Evolutionary conservation across 2,888 invertebrate genomes (phyloP).

Genomic region (Troides aeacus): DNA sequence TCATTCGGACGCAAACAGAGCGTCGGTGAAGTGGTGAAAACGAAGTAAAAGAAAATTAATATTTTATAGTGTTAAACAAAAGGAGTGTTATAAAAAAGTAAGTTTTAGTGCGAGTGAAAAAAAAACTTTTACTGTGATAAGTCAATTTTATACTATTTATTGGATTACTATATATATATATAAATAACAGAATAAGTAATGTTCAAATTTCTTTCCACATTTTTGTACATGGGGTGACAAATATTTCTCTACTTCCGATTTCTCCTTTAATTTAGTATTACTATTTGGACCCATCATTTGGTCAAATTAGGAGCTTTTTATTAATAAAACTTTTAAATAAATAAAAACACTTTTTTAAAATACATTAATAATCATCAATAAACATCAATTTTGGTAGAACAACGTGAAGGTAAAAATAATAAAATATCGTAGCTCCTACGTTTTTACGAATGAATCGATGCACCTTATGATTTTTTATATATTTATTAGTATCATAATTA

Average conservation of each 20-base stretch:
- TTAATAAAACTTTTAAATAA: neutral
- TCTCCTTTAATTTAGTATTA: neutral
- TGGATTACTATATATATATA: neutral
- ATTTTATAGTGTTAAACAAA: conserved; percentile 55
- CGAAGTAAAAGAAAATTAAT: conserved; percentile 45
- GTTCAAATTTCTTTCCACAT: neutral
- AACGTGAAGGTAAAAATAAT: neutral
- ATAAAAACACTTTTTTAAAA: too few relatives aligned
- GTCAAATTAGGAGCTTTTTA: neutral
- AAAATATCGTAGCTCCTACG: neutral
- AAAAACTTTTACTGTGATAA: conserved; percentile 33
- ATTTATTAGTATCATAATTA: neutral
- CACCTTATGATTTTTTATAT: neutral
- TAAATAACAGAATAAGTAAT: neutral
- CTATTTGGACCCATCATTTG: neutral
- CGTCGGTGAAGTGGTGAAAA: conserved; percentile 67
- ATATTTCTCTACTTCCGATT: neutral
- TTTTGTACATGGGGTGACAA: neutral
- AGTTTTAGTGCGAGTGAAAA: conserved; percentile 46
- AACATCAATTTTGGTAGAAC: too few relatives aligned
- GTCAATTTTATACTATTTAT: neutral
- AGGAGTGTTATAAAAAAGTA: conserved; percentile 59
- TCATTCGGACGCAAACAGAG: conserved; percentile 75
- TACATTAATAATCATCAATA: too few relatives aligned
- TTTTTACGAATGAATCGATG: neutral